Percentiles rank a stretch among this genome's conserved stretches.
phyloP scores from a whole-genome alignment of 2,888 invertebrate species.

The Calameuta idolon region DNA sequence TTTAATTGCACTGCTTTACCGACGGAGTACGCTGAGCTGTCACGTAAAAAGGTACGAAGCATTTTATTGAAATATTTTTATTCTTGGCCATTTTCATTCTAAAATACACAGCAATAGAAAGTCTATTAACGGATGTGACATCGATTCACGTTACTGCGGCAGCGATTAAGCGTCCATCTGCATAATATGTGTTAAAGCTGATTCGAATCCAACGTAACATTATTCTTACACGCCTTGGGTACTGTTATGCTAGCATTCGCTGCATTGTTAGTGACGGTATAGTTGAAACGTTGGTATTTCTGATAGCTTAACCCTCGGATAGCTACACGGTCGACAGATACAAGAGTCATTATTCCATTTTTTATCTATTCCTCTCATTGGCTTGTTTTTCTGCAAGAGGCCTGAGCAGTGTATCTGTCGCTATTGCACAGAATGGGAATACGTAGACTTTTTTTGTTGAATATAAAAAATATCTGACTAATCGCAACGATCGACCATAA shows the following conservation, averaged over 20 bases:
- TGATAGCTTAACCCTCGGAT: background rate
- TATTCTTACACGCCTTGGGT: background rate
- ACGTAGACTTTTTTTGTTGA: background rate
- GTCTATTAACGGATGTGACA: background rate
- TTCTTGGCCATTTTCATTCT: background rate
- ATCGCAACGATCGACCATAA: background rate
- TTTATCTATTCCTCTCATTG: background rate
- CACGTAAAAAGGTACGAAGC: background rate
- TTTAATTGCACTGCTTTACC: background rate
- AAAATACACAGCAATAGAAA: background rate
- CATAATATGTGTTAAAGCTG: background rate
- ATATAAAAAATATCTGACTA: background rate
- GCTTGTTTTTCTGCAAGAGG: background rate
- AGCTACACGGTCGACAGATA: background rate
- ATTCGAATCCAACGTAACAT: background rate
- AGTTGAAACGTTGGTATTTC: background rate
- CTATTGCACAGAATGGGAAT: background rate
- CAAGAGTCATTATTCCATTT: background rate
- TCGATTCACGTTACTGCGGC: background rate
- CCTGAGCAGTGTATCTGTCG: background rate
- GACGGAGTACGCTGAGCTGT: background rate
- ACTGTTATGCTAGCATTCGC: background rate
- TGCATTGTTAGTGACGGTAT: background rate
- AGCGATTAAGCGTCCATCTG: background rate
- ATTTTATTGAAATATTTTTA: background rate